Conservation (phyloP, 2,113 vertebrate genomes). For the Jacana jacana region DNA sequence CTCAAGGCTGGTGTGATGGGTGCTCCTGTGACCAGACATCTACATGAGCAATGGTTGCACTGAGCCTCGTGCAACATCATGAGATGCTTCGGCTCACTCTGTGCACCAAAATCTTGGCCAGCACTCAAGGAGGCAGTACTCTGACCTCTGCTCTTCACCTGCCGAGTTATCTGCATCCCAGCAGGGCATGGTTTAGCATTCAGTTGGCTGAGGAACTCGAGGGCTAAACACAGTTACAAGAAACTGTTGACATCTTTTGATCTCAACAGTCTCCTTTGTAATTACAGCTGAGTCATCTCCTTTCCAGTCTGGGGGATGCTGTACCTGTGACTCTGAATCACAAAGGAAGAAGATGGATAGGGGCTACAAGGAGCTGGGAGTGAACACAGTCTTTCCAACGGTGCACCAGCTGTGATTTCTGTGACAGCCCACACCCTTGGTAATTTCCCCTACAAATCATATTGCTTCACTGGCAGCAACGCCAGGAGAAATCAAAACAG, state of each 20-base stretch:
- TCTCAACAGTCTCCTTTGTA: background rate
- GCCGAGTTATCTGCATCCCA: background rate
- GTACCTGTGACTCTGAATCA: background rate
- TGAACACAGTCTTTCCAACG: background rate
- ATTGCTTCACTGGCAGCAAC: accelerated
- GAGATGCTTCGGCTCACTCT: background rate
- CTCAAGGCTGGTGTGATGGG: background rate
- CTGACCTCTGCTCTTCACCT: background rate
- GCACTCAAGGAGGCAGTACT: background rate
- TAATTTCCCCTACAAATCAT: background rate
- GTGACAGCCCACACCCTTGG: background rate
- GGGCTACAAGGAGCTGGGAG: background rate
- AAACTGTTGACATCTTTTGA: background rate
- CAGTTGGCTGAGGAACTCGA: background rate
- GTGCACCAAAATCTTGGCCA: background rate
- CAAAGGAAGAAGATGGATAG: background rate
- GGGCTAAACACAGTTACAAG: background rate
- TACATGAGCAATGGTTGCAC: accelerated
- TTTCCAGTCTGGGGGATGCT: background rate
- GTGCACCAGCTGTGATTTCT: background rate
- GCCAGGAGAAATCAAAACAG: background rate
- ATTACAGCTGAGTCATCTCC: background rate
- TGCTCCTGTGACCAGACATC: background rate
- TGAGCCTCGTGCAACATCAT: background rate
- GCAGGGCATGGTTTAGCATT: background rate